These are phyloP conservation scores for Illadopsis cleaveri DNA, from an alignment of 2,113 vertebrate species.

Conservation along the genomic window DNA sequence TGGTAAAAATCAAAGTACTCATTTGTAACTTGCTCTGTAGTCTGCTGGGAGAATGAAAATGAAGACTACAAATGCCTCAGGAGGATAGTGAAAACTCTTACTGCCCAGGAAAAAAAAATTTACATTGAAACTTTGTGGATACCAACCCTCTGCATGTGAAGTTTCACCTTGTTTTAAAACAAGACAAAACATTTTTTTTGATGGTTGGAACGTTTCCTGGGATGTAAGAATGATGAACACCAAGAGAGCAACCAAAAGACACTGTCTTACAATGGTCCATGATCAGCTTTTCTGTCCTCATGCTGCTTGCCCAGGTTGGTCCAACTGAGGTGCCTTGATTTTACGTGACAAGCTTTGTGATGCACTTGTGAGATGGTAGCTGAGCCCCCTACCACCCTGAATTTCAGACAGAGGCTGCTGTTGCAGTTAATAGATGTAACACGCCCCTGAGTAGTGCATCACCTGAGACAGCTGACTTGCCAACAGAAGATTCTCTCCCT, in stretches of 20 bases:
- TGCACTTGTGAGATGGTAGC: background rate
- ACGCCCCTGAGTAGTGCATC: background rate
- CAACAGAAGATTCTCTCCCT: background rate
- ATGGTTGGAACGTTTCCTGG: background rate
- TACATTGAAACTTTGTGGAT: background rate
- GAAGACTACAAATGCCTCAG: background rate
- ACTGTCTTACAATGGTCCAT: background rate
- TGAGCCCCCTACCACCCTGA: fast-evolving
- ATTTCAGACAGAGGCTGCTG: background rate
- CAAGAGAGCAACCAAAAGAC: background rate
- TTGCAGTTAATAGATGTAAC: background rate
- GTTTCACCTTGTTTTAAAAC: background rate
- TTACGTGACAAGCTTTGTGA: background rate
- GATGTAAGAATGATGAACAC: background rate
- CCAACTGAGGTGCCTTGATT: background rate
- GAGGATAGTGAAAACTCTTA: background rate
- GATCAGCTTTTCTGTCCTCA: background rate
- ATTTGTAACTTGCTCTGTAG: background rate
- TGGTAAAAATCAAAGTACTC: background rate
- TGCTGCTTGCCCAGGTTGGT: background rate
- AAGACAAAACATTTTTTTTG: background rate
- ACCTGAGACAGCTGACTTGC: fast-evolving
- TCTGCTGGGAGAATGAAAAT: background rate
- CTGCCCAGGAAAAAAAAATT: background rate
- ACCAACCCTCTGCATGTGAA: background rate